Evolutionary conservation across 2,888 invertebrate genomes (phyloP).

Genomic region (Amphipoea oculea): DNA sequence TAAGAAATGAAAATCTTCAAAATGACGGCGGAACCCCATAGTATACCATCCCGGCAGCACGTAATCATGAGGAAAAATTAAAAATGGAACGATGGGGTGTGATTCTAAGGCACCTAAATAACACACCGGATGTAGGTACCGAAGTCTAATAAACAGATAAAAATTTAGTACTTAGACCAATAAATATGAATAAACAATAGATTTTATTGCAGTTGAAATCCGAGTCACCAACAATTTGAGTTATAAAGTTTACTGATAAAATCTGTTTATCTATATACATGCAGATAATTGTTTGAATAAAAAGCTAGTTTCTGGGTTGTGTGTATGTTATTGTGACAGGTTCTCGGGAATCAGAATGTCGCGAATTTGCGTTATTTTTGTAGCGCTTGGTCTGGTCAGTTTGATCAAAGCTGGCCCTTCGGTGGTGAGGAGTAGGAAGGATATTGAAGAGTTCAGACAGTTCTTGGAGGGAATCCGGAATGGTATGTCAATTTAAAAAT

Average conservation of each 20-base stretch:
- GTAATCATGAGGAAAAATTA: not conserved
- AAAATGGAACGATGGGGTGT: not conserved
- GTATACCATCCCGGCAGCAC: not conserved
- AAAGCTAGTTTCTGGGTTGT: slow-evolving; percentile 39
- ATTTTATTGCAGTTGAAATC: slow-evolving; percentile 47
- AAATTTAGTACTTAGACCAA: slow-evolving; percentile 9
- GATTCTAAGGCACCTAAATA: not conserved
- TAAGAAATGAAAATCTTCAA: not conserved
- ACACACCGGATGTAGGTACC: slow-evolving; percentile 1
- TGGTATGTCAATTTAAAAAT: slow-evolving; percentile 69
- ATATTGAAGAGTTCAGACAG: slow-evolving; percentile 80
- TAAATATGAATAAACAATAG: slow-evolving; percentile 37
- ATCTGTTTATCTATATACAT: slow-evolving; percentile 59
- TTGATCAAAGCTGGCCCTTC: slow-evolving; percentile 75
- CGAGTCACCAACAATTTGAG: slow-evolving; percentile 54
- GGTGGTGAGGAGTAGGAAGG: slow-evolving; percentile 75
- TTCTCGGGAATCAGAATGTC: slow-evolving; percentile 71
- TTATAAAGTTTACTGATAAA: slow-evolving; percentile 65
- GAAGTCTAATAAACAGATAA: slow-evolving; percentile 22
- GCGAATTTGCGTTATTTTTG: slow-evolving; percentile 53
- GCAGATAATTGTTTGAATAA: slow-evolving; percentile 66
- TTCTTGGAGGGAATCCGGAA: slow-evolving; percentile 80
- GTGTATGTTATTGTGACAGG: slow-evolving; percentile 25
- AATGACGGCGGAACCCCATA: not conserved
- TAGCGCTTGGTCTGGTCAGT: slow-evolving; percentile 71